phyloP scores from a whole-genome alignment of 2,797 vertebrate genomes.

The Pipistrellus nathusii region DNA sequence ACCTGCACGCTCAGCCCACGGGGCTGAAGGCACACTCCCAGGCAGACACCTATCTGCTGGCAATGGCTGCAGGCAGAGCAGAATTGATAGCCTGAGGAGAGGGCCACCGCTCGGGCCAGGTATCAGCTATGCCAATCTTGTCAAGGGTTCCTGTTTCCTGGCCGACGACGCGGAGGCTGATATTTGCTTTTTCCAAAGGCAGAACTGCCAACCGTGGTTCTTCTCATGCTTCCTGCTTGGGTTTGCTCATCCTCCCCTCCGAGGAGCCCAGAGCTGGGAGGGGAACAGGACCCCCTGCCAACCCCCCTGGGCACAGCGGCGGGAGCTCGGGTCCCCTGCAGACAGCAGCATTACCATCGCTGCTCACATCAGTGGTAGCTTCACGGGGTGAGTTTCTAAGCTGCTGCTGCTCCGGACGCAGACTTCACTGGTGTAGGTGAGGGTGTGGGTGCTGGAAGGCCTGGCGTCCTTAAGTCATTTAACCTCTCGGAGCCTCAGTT shows the following conservation, averaged over 20 bases:
- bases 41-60: not conserved
- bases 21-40: not conserved
- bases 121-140: not conserved
- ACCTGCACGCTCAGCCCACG: not conserved
- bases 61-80: not conserved
- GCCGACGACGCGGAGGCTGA: conserved; percentile 4
- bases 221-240: not conserved
- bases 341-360: not conserved
- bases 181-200: conserved; percentile 7
- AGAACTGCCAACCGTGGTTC: not conserved
- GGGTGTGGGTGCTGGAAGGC: conserved; percentile 53
- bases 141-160: not conserved
- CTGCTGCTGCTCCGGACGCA: not conserved
- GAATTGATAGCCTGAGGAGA: not conserved
- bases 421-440: not conserved
- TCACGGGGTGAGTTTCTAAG: not conserved
- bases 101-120: not conserved
- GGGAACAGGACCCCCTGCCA: accelerated
- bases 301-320: not conserved
- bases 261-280: too few relatives aligned
- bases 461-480: not conserved
- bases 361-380: not conserved
- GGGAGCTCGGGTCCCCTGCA: not conserved
- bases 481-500: conserved; percentile 5
- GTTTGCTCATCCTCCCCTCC: not conserved